Percentiles rank a stretch among this genome's conserved stretches.
Evolutionary conservation across 2,888 invertebrate species (phyloP).

Genomic region (Campoletis raptor): DNA sequence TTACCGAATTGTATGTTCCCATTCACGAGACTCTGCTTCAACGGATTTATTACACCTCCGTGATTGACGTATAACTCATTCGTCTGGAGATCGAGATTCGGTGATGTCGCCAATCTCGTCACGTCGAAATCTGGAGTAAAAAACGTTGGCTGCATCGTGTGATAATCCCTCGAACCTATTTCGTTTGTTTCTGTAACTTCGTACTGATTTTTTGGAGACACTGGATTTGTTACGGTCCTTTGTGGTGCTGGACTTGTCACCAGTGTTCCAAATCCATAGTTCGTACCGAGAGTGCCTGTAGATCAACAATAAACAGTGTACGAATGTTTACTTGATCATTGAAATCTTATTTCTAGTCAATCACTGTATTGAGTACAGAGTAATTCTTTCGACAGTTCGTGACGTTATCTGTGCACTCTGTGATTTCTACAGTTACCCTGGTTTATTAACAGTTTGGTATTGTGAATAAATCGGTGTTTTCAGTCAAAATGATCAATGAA

Average conservation of each 20-base stretch:
- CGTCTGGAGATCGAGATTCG: conserved; percentile 75
- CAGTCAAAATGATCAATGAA: too few species aligned
- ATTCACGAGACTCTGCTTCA: conserved; percentile 65
- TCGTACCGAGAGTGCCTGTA: conserved; percentile 64
- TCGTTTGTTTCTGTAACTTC: conserved; percentile 81
- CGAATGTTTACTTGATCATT: not conserved
- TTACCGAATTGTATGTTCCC: conserved; percentile 75
- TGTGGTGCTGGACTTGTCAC: conserved; percentile 74
- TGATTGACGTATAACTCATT: conserved; percentile 78
- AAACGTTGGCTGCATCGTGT: conserved; percentile 74
- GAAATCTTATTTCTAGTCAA: not conserved
- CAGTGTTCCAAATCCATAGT: conserved; percentile 69
- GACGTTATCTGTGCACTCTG: too few species aligned
- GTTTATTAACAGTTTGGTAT: too few species aligned
- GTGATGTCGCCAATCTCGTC: conserved; percentile 72
- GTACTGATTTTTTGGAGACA: conserved; percentile 76
- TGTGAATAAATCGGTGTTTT: too few species aligned
- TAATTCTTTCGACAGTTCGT: too few species aligned
- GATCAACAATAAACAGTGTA: not conserved
- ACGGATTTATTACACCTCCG: conserved; percentile 62
- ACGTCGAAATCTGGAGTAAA: conserved; percentile 77
- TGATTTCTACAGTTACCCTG: too few species aligned
- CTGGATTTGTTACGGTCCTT: conserved; percentile 73
- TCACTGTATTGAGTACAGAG: too few species aligned
- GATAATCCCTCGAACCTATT: conserved; percentile 73